These are phyloP conservation scores for Diachasma alloeum DNA, from an alignment of 1,140 invertebrate species.

Conservation along the genomic window DNA sequence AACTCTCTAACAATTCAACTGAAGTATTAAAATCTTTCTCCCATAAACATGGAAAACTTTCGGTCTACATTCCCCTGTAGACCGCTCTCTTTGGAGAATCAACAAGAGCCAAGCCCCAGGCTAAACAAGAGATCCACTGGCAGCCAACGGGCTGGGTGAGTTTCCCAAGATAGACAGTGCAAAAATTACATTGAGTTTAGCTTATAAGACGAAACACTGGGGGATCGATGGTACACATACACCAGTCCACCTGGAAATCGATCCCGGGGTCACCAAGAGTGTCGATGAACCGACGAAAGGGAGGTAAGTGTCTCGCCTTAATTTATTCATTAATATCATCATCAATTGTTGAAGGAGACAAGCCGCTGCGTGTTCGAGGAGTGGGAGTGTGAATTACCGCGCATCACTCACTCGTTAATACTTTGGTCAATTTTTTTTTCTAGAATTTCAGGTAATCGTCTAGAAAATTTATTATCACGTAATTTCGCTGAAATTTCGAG, in stretches of 20 bases:
- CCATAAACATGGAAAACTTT: too few species aligned
- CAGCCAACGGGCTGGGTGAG: neutral
- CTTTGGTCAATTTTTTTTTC: too few species aligned
- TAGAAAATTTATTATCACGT: too few species aligned
- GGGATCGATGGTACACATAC: neutral
- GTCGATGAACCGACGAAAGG: neutral
- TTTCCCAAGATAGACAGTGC: neutral
- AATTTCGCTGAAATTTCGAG: too few species aligned
- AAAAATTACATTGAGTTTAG: neutral
- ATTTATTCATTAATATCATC: neutral
- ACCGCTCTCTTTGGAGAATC: neutral
- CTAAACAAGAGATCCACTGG: neutral
- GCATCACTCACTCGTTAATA: too few species aligned
- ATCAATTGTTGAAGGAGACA: neutral
- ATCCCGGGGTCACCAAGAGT: neutral
- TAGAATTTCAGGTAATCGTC: too few species aligned
- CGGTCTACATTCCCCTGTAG: too few species aligned
- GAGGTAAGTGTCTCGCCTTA: neutral
- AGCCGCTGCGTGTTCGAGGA: neutral
- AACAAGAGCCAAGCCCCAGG: neutral
- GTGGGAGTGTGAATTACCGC: neutral
- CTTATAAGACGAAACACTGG: neutral
- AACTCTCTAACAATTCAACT: too few species aligned
- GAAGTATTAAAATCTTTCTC: too few species aligned
- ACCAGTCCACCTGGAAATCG: neutral